Evolutionary conservation across 2,113 vertebrate species (phyloP).

Genomic region (Aplodontia rufa): DNA sequence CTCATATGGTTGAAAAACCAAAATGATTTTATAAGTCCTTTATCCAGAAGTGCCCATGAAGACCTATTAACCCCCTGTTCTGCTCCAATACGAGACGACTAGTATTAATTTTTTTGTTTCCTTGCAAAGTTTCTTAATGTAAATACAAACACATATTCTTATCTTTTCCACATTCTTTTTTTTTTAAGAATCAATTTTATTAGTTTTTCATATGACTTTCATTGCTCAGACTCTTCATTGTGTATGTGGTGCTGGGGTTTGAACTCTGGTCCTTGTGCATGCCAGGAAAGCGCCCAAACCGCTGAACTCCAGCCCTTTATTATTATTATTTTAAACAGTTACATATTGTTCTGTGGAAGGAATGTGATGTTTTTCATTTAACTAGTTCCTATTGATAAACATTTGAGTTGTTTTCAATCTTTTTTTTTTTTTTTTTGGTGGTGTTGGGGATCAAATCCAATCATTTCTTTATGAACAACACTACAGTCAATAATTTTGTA

Average conservation of each 20-base stretch:
- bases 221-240: too few species aligned
- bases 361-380: neutral
- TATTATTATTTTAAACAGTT: too few species aligned
- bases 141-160: neutral
- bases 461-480: neutral
- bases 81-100: neutral
- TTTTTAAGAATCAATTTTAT: too few species aligned
- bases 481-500: neutral
- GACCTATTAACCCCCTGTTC: neutral
- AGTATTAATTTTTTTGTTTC: slow-evolving; percentile 7
- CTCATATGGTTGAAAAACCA: neutral
- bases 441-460: neutral
- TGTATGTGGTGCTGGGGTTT: too few species aligned
- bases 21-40: neutral
- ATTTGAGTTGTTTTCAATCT: neutral
- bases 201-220: too few species aligned
- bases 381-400: neutral
- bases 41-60: neutral
- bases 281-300: too few species aligned
- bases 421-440: neutral
- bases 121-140: neutral
- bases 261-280: too few species aligned
- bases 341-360: neutral
- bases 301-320: too few species aligned
- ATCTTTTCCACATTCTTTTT: neutral